These are phyloP conservation scores for Gopherus flavomarginatus DNA, from an alignment of 2,113 vertebrate species.

Conservation along the genomic window DNA sequence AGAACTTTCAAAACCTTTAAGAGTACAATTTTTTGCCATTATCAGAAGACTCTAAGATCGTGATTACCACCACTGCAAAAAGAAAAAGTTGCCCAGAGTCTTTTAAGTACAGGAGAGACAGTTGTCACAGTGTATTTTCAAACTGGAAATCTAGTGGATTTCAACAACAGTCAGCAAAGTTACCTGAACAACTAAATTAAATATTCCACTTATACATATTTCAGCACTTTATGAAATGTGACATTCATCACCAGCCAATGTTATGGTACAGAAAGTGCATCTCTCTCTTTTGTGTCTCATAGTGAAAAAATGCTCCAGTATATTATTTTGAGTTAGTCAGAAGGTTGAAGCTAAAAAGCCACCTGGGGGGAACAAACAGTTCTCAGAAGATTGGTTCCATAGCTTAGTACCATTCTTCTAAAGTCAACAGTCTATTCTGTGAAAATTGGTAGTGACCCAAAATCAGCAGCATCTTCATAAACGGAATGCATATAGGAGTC, in stretches of 20 bases:
- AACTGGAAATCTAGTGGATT: neutral
- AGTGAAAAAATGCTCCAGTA: neutral
- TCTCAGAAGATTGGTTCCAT: neutral
- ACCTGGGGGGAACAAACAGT: slow-evolving; percentile 54
- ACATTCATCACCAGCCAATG: slow-evolving; percentile 36
- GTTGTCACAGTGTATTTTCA: neutral
- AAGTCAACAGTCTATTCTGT: neutral
- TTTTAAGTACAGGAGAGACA: neutral
- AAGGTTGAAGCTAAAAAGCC: neutral
- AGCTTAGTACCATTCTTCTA: neutral
- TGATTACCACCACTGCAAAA: neutral
- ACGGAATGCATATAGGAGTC: neutral
- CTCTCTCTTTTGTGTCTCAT: neutral
- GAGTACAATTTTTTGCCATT: neutral
- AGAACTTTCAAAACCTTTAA: neutral
- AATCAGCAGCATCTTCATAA: neutral
- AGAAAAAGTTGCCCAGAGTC: neutral
- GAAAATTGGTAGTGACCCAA: neutral
- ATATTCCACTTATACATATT: slow-evolving; percentile 30
- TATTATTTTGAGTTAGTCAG: slow-evolving; percentile 12
- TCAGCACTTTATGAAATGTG: slow-evolving; percentile 12
- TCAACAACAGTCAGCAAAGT: neutral
- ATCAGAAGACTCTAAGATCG: neutral
- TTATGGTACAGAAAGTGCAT: neutral
- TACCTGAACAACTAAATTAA: neutral